Conservation (phyloP, 2,113 vertebrate genomes). For the Psittacula cyanocephala region DNA sequence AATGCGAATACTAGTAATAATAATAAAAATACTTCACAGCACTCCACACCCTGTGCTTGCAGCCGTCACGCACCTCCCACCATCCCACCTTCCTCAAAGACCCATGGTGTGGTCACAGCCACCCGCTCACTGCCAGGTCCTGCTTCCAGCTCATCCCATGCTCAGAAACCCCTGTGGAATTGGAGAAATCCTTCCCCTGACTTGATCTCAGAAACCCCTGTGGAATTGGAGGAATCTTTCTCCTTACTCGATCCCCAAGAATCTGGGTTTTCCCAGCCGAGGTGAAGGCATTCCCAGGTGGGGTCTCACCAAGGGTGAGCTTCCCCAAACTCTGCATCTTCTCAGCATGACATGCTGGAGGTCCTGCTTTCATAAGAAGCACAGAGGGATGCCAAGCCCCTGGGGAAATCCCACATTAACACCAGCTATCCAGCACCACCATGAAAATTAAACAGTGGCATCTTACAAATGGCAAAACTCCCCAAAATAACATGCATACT, state of each 20-base stretch:
- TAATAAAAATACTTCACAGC: background rate
- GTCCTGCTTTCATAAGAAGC: background rate
- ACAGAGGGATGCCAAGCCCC: rapidly evolving
- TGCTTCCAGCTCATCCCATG: background rate
- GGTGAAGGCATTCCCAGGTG: background rate
- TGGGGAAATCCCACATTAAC: background rate
- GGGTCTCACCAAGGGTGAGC: background rate
- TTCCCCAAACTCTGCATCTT: background rate
- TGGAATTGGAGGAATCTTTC: background rate
- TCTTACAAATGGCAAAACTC: background rate
- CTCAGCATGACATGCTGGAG: background rate
- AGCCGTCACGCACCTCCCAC: background rate
- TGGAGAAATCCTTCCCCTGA: background rate
- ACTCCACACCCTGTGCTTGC: background rate
- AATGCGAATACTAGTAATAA: background rate
- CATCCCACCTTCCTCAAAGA: background rate
- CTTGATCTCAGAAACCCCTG: background rate
- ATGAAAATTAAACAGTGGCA: background rate
- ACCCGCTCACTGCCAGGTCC: rapidly evolving
- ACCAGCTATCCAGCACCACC: background rate
- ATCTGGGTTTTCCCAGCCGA: background rate
- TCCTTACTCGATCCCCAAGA: background rate
- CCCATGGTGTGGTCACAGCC: background rate
- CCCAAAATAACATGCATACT: background rate
- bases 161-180: background rate